A percentile compares a stretch with the other conserved stretches of the same genome.
phyloP scores from a whole-genome alignment of 2,888 invertebrate genomes.

The Metallyticus violacea region DNA sequence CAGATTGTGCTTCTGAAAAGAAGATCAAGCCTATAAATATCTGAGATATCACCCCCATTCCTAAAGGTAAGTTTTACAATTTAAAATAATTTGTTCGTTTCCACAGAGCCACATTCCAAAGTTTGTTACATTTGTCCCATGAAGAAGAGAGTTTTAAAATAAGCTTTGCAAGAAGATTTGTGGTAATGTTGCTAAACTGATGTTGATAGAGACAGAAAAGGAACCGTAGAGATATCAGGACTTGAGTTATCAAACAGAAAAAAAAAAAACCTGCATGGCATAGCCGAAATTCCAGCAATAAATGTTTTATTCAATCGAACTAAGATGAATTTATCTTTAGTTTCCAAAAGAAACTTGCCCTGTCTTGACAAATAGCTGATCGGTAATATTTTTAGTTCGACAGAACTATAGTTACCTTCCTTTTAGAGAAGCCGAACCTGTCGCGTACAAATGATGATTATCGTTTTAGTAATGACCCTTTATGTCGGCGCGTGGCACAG shows the following conservation, averaged over 20 bases:
- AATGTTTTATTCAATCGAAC: neutral
- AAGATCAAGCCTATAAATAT: no score
- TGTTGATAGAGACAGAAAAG: neutral
- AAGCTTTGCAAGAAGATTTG: no score
- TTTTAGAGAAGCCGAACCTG: neutral
- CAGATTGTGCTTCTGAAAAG: no score
- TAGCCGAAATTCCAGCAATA: neutral
- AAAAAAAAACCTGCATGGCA: neutral
- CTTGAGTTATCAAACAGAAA: neutral
- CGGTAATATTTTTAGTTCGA: neutral
- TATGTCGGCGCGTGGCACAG: neutral
- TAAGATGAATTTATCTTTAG: neutral
- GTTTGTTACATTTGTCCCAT: neutral
- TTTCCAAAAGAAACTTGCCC: no score
- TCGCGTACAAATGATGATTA: neutral
- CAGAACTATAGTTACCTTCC: no score
- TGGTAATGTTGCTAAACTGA: neutral
- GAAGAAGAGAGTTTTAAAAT: no score
- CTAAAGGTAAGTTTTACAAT: no score
- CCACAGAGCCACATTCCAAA: neutral
- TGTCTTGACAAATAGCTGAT: neutral
- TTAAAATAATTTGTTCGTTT: no score
- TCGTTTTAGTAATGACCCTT: neutral
- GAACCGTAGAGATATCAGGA: neutral
- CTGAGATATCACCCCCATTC: no score